phyloP scores from a whole-genome alignment of 2,797 vertebrate species.

The Emydoidea blandingii region DNA sequence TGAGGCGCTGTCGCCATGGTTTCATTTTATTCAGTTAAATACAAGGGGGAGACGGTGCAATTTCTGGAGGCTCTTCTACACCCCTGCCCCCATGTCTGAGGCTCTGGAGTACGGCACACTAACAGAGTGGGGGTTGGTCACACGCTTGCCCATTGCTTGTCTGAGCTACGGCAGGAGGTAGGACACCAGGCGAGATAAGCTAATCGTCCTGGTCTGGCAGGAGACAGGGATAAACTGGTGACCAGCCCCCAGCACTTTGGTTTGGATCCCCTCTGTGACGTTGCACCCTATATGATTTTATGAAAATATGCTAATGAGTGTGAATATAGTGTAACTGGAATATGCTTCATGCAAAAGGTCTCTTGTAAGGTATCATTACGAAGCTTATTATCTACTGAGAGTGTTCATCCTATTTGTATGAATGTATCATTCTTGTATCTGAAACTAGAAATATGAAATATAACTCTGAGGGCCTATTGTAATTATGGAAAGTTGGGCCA shows the following conservation, averaged over 20 bases:
- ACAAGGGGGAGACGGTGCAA: background rate
- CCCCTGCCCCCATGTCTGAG: accelerated
- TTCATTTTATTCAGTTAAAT: background rate
- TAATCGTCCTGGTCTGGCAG: background rate
- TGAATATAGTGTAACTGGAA: too few relatives aligned
- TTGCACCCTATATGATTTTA: too few relatives aligned
- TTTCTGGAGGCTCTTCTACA: background rate
- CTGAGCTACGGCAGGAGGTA: background rate
- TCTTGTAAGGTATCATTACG: too few relatives aligned
- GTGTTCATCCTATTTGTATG: too few relatives aligned
- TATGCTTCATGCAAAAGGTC: too few relatives aligned
- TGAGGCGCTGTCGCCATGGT: background rate
- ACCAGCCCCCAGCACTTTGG: background rate
- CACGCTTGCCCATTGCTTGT: too few relatives aligned
- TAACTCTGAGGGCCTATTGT: too few relatives aligned
- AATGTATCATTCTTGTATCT: too few relatives aligned
- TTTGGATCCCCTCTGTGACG: background rate
- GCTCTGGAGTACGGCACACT: background rate
- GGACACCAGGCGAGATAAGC: background rate
- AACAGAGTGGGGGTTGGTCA: background rate
- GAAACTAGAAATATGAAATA: too few relatives aligned
- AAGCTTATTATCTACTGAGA: too few relatives aligned
- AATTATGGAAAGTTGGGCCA: too few relatives aligned
- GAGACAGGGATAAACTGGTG: background rate
- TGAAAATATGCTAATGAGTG: too few relatives aligned